Percentiles rank a stretch among this genome's conserved stretches.
Evolutionary conservation across 2,113 vertebrate genomes (phyloP).

Genomic region (Ctenodactylus gundi): DNA sequence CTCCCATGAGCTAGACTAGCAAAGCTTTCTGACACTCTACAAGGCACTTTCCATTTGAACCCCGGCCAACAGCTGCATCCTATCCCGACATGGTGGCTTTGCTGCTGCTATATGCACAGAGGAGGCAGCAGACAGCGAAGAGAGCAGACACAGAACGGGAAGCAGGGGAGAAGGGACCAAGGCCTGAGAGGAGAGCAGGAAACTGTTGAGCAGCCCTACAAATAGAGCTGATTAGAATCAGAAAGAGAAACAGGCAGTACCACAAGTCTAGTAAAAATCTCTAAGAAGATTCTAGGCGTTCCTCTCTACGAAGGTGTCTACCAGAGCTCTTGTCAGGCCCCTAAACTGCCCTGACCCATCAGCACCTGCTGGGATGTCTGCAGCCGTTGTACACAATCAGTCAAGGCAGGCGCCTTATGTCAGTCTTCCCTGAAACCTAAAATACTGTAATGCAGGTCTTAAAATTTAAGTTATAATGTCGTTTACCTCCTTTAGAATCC

Average conservation of each 20-base stretch:
- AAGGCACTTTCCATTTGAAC: too few relatives aligned
- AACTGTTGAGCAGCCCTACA: background rate
- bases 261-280: background rate
- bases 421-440: constrained; percentile 23
- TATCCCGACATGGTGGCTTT: background rate
- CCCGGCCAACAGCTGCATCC: background rate
- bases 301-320: background rate
- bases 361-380: background rate
- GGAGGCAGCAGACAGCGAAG: background rate
- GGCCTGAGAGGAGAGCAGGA: background rate
- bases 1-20: background rate
- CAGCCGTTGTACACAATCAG: rapidly evolving
- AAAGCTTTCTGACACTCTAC: background rate
- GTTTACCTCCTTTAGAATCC: constrained; percentile 98
- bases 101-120: background rate
- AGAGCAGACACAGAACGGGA: background rate
- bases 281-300: background rate
- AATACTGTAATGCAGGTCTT: background rate
- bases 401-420: background rate
- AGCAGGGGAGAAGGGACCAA: background rate
- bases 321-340: background rate
- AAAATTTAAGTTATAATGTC: background rate
- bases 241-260: background rate
- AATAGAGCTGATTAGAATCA: background rate
- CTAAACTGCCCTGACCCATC: background rate